These are phyloP conservation scores for Troides oblongomaculatus DNA, from an alignment of 2,888 invertebrate species.

Conservation along the genomic window DNA sequence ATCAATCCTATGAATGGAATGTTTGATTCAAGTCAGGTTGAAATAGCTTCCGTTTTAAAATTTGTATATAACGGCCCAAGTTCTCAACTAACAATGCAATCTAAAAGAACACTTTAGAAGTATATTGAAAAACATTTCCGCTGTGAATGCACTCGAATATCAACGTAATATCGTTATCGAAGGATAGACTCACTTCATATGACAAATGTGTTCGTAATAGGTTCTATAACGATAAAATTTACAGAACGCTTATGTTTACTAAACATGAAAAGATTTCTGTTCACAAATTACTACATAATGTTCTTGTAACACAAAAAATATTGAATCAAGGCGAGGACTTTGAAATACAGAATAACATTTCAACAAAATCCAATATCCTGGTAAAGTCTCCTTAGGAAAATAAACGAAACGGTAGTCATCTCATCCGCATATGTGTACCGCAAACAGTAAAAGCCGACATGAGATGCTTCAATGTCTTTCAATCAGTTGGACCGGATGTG, in stretches of 20 bases:
- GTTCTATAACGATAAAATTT: constrained; percentile 35
- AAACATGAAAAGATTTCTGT: neutral
- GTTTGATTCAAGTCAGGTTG: neutral
- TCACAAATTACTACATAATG: neutral
- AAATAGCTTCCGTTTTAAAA: neutral
- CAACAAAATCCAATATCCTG: neutral
- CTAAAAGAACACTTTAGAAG: neutral
- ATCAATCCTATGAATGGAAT: neutral
- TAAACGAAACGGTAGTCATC: neutral
- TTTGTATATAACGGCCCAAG: neutral
- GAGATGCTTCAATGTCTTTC: constrained; percentile 47
- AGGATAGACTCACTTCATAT: constrained; percentile 46
- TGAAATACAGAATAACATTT: neutral
- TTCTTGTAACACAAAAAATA: neutral
- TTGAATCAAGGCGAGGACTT: neutral
- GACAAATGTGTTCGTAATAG: constrained; percentile 34
- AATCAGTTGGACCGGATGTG: constrained; percentile 47
- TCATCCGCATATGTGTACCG: constrained; percentile 8
- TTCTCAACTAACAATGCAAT: neutral
- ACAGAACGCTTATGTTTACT: constrained; percentile 16
- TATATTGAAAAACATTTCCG: neutral
- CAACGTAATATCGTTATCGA: constrained; percentile 13
- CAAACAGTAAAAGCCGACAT: constrained; percentile 1
- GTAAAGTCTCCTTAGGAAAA: neutral
- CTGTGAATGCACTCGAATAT: constrained; percentile 18